A percentile compares a stretch with the other conserved stretches of the same genome.
Evolutionary conservation across 1,140 invertebrate species (phyloP).

Genomic region (Monochamus saltuarius): DNA sequence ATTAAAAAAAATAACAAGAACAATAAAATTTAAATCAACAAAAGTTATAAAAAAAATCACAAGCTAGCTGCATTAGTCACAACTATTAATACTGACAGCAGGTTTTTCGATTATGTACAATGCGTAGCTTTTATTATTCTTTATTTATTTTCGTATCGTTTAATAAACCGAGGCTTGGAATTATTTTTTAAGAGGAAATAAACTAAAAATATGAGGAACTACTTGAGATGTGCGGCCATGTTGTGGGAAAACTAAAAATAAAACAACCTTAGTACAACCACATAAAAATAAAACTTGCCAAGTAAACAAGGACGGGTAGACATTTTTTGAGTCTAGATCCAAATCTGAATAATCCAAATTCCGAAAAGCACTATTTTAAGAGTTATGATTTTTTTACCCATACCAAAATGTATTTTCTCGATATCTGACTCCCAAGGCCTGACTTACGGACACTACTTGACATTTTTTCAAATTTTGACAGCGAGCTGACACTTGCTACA

Average conservation of each 20-base stretch:
- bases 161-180: background rate
- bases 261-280: constrained; percentile 11
- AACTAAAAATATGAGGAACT: constrained; percentile 1
- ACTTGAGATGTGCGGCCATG: constrained; percentile 5
- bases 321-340: too few relatives aligned
- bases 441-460: constrained; percentile 17
- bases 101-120: too few relatives aligned
- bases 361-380: too few relatives aligned
- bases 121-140: too few relatives aligned
- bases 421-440: constrained; percentile 11
- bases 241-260: constrained; percentile 18
- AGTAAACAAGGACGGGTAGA: constrained; percentile 6
- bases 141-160: background rate
- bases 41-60: too few relatives aligned
- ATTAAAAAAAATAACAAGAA: too few relatives aligned
- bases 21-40: too few relatives aligned
- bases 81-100: too few relatives aligned
- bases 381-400: background rate
- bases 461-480: constrained; percentile 6
- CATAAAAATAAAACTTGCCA: constrained; percentile 18
- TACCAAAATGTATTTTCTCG: constrained; percentile 14
- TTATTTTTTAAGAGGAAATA: background rate
- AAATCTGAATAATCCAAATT: too few relatives aligned
- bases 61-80: too few relatives aligned
- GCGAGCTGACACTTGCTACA: too few relatives aligned